phyloP scores from a whole-genome alignment of 2,797 vertebrate species.

The Thalassophryne amazonica region DNA sequence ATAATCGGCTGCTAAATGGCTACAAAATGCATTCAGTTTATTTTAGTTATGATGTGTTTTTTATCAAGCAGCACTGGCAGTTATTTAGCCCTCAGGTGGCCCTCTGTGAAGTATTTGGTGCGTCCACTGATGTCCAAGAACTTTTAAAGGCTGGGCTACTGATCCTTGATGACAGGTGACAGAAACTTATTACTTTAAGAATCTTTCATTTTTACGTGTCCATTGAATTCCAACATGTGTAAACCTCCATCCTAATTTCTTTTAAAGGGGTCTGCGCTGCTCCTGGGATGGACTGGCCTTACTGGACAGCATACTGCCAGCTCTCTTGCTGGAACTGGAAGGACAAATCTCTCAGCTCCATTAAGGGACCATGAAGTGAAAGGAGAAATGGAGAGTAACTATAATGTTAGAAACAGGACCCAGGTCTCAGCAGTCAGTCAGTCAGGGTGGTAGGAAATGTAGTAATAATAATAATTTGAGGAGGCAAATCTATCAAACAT shows the following conservation, averaged over 20 bases:
- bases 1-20: too few species aligned
- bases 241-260: background rate
- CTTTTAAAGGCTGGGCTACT: slow-evolving; percentile 73
- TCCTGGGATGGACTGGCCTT: slow-evolving; percentile 86
- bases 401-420: background rate
- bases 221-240: background rate
- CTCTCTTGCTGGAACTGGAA: slow-evolving; percentile 82
- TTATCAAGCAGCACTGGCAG: slow-evolving; percentile 84
- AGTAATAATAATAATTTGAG: background rate
- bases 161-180: slow-evolving; percentile 83
- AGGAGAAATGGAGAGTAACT: slow-evolving; percentile 11
- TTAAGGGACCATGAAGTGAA: background rate
- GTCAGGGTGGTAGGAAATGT: background rate
- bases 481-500: fast-evolving
- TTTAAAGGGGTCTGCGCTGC: slow-evolving; percentile 85
- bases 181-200: background rate
- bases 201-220: background rate
- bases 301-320: slow-evolving; percentile 86
- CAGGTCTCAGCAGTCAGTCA: too few species aligned
- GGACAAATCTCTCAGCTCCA: slow-evolving; percentile 10
- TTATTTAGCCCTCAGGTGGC: slow-evolving; percentile 73
- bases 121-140: slow-evolving; percentile 59
- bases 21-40: background rate
- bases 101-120: slow-evolving; percentile 73
- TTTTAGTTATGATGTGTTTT: background rate